phyloP scores from a whole-genome alignment of 2,113 vertebrate species.

The Zosterops pallidus region DNA sequence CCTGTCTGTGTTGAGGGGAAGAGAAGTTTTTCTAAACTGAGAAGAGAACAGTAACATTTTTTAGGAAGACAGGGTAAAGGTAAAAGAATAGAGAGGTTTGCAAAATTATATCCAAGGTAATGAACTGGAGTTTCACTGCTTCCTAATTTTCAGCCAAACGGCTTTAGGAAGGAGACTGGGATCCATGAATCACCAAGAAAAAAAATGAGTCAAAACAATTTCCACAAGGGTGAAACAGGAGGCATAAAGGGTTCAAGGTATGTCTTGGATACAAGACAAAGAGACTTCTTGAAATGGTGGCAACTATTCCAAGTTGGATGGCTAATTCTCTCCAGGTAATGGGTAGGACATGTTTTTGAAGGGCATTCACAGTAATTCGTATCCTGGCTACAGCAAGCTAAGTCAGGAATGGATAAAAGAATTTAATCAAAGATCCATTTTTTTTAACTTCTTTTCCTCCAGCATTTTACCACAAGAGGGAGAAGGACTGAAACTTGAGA shows the following conservation, averaged over 20 bases:
- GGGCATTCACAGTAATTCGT: neutral
- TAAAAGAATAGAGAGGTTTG: neutral
- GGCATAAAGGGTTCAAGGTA: neutral
- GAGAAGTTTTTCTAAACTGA: neutral
- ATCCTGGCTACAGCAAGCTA: neutral
- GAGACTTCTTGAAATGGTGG: neutral
- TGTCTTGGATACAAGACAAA: neutral
- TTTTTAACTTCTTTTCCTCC: neutral
- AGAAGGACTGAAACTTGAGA: neutral
- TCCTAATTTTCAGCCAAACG: neutral
- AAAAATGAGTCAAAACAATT: neutral
- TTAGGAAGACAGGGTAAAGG: neutral
- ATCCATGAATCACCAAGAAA: neutral
- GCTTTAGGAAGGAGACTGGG: neutral
- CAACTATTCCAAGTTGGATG: neutral
- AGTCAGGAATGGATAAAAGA: neutral
- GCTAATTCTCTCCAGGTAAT: neutral
- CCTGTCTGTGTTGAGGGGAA: neutral
- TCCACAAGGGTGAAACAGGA: neutral
- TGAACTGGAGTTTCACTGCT: neutral
- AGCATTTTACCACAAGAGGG: neutral
- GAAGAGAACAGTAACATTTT: neutral
- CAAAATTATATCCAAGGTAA: neutral
- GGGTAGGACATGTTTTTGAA: neutral
- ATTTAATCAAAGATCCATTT: neutral